These are phyloP conservation scores for Ammodytes dubius DNA, from an alignment of 2,113 vertebrate species.

Conservation along the genomic window DNA sequence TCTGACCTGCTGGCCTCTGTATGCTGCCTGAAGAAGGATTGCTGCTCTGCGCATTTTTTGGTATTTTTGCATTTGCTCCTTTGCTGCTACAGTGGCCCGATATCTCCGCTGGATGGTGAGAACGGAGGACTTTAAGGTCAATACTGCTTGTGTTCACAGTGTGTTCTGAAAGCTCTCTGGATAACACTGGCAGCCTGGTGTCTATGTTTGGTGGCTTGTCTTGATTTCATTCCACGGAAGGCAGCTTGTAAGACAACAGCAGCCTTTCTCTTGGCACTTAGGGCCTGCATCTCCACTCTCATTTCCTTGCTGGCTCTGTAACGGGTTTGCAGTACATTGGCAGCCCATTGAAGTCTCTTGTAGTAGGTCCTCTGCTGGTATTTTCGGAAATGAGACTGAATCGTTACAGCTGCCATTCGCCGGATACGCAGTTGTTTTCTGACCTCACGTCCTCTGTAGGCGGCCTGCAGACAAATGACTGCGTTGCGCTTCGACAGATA, in stretches of 20 bases:
- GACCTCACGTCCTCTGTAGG: slow-evolving; percentile 83
- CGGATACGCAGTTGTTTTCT: slow-evolving; percentile 76
- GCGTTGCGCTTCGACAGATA: slow-evolving; percentile 82
- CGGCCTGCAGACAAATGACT: slow-evolving; percentile 85
- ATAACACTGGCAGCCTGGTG: slow-evolving; percentile 81
- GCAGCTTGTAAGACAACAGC: slow-evolving; percentile 84
- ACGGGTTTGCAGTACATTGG: slow-evolving; percentile 81
- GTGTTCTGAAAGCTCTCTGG: slow-evolving; percentile 84
- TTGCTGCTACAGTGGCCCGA: slow-evolving; percentile 59
- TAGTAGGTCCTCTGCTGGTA: slow-evolving; percentile 77
- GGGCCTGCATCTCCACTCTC: slow-evolving; percentile 66
- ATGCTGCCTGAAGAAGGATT: slow-evolving; percentile 84
- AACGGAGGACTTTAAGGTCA: slow-evolving; percentile 68
- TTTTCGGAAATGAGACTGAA: slow-evolving; percentile 89
- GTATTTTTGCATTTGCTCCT: slow-evolving; percentile 74
- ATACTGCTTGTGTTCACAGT: slow-evolving; percentile 72
- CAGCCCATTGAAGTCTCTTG: slow-evolving; percentile 77
- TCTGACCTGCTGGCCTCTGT: slow-evolving; percentile 83
- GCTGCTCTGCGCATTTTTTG: slow-evolving; percentile 70
- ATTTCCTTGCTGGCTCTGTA: slow-evolving; percentile 84
- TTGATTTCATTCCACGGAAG: slow-evolving; percentile 84
- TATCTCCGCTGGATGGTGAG: slow-evolving; percentile 85
- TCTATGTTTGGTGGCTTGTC: slow-evolving; percentile 62
- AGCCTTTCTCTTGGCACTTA: slow-evolving; percentile 75
- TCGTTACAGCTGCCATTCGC: slow-evolving; percentile 78